phyloP scores from a whole-genome alignment of 1,140 invertebrate genomes.

The Penaeus chinensis region DNA sequence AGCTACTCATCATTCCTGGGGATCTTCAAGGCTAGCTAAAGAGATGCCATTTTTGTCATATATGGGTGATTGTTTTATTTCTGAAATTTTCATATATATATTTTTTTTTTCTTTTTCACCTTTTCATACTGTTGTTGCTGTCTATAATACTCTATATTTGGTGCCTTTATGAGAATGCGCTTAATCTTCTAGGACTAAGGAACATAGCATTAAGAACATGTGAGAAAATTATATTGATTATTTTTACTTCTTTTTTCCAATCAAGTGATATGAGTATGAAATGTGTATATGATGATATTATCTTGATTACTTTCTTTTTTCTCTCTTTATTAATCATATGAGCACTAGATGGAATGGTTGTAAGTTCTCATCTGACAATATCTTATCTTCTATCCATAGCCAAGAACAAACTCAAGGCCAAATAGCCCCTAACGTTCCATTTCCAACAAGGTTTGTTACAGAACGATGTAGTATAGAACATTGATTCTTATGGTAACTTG shows the following conservation, averaged over 20 bases:
- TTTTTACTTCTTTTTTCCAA: background rate
- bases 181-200: too few species aligned
- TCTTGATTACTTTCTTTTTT: too few species aligned
- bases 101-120: background rate
- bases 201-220: slow-evolving; percentile 16
- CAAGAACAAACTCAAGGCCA: slow-evolving; percentile 61
- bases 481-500: slow-evolving; percentile 51
- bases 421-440: slow-evolving; percentile 62
- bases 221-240: background rate
- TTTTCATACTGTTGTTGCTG: background rate
- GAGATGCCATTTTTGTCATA: too few species aligned
- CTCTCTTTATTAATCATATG: background rate
- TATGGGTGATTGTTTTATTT: too few species aligned
- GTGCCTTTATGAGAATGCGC: too few species aligned
- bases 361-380: slow-evolving; percentile 39
- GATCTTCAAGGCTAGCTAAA: too few species aligned
- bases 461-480: slow-evolving; percentile 49
- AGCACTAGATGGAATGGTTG: background rate
- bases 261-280: too few species aligned
- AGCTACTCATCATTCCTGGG: too few species aligned
- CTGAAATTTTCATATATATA: background rate
- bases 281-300: too few species aligned
- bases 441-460: slow-evolving; percentile 60
- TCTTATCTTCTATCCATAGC: slow-evolving; percentile 59
- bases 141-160: too few species aligned